Evolutionary conservation across 2,113 vertebrate genomes (phyloP).

Genomic region (Ailuropoda melanoleuca): DNA sequence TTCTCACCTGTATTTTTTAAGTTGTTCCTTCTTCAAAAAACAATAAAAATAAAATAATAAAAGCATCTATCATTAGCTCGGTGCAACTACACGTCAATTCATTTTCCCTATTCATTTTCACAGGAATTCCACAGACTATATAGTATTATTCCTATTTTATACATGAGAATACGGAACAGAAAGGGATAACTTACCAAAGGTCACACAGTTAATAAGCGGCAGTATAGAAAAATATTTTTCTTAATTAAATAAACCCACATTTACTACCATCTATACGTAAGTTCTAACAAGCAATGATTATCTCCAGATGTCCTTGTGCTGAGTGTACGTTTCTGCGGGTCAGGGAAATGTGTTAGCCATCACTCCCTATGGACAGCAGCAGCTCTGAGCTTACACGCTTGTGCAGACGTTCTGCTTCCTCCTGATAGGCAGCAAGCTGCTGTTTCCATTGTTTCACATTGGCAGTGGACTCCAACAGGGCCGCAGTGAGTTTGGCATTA

Average conservation of each 20-base stretch:
- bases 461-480: conserved; percentile 97
- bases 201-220: not conserved
- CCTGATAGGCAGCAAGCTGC: conserved; percentile 97
- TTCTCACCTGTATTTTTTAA: not conserved
- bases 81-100: not conserved
- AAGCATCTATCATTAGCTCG: not conserved
- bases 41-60: not conserved
- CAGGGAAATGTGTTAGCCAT: not conserved
- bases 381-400: conserved; percentile 88
- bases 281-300: not conserved
- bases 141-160: not conserved
- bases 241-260: not conserved
- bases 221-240: conserved; percentile 2
- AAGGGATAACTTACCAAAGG: not conserved
- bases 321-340: conserved; percentile 1
- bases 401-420: conserved; percentile 98
- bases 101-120: not conserved
- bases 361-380: not conserved
- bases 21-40: conserved; percentile 26
- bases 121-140: not conserved
- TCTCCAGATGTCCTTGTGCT: not conserved
- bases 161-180: not conserved
- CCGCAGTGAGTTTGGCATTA: conserved; percentile 98
- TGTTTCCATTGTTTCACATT: conserved; percentile 99
- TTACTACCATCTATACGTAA: not conserved